Evolutionary conservation across 35 echinoderm and acorn worm species (phyloP).

Genomic region (Stichopus chloronotus): DNA sequence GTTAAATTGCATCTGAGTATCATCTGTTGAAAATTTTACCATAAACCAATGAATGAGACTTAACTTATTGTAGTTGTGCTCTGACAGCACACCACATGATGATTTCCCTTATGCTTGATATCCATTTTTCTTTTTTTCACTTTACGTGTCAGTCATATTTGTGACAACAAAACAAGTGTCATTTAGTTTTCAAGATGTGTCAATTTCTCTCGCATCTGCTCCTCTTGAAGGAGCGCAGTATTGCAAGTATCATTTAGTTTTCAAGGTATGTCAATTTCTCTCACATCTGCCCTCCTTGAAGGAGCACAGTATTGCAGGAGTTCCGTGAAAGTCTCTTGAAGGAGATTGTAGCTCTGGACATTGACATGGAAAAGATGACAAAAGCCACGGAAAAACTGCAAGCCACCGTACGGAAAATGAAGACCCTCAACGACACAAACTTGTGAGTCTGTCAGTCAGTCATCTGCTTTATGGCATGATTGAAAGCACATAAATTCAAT

Average conservation of each 20-base stretch:
- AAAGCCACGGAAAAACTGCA: neutral
- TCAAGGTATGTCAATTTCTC: neutral
- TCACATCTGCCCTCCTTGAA: neutral
- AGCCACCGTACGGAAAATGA: neutral
- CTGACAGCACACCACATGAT: no score
- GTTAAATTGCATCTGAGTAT: no score
- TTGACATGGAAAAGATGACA: constrained; percentile 8
- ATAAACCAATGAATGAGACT: no score
- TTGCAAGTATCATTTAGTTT: no score
- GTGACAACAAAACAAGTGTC: no score
- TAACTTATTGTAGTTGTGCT: no score
- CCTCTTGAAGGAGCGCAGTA: neutral
- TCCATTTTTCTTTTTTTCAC: no score
- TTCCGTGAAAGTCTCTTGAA: constrained; percentile 26
- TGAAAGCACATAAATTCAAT: neutral
- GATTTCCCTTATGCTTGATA: no score
- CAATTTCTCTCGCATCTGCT: neutral
- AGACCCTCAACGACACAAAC: neutral
- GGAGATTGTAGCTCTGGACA: constrained; percentile 36
- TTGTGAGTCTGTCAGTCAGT: neutral
- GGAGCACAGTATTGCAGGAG: neutral
- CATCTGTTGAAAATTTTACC: no score
- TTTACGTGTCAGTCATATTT: no score
- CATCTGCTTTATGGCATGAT: neutral
- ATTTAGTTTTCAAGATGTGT: no score